Evolutionary conservation across 2,113 vertebrate genomes (phyloP).

Genomic region (Platanista minor): DNA sequence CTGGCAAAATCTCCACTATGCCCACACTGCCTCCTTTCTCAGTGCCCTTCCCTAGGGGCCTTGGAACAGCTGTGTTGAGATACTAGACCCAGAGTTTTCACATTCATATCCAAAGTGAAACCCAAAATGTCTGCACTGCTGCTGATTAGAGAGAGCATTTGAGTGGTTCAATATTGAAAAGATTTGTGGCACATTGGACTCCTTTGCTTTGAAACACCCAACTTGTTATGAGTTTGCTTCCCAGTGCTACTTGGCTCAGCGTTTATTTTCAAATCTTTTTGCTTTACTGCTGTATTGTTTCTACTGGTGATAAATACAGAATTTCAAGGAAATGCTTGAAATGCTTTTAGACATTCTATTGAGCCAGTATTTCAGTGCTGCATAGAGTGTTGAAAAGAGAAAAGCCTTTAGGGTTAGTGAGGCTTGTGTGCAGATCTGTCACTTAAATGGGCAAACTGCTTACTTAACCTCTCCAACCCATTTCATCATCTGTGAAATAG

Average conservation of each 20-base stretch:
- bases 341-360: constrained; percentile 25
- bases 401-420: constrained; percentile 10
- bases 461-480: background rate
- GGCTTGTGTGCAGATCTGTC: background rate
- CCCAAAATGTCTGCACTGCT: constrained; percentile 60
- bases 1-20: constrained; percentile 48
- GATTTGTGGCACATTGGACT: constrained; percentile 25
- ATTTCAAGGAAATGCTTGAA: constrained; percentile 50
- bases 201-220: background rate
- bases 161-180: constrained; percentile 19
- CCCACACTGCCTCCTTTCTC: background rate
- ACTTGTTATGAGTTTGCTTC: constrained; percentile 25
- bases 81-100: constrained; percentile 58
- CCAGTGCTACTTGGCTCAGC: background rate
- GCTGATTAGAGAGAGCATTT: constrained; percentile 61
- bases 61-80: constrained; percentile 65
- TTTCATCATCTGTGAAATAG: constrained; percentile 37
- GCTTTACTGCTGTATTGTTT: constrained; percentile 51
- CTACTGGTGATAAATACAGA: constrained; percentile 23
- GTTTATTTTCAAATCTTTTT: constrained; percentile 49
- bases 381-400: background rate
- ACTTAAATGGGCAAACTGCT: background rate
- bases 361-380: background rate
- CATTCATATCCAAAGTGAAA: constrained; percentile 60
- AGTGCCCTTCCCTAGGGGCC: constrained; percentile 7